A percentile compares a stretch with the other conserved stretches of the same genome.
Evolutionary conservation across 2,113 vertebrate genomes (phyloP).

Genomic region (Plectropomus leopardus): DNA sequence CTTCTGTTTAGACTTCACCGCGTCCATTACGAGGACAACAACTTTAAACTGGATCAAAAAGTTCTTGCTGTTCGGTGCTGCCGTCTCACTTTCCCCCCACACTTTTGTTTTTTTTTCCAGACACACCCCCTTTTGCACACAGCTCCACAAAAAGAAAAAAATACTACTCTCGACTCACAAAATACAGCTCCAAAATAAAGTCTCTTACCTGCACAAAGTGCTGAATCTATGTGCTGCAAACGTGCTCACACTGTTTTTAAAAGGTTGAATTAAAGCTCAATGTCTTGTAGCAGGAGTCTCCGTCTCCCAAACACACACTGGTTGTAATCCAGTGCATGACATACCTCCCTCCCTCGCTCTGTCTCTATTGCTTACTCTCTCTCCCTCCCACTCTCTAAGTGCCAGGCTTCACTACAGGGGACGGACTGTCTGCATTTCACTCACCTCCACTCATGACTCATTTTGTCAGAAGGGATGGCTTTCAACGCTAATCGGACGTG

Average conservation of each 20-base stretch:
- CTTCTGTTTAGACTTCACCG: conserved; percentile 14
- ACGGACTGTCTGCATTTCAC: conserved; percentile 18
- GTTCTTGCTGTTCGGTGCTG: conserved; percentile 5
- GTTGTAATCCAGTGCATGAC: conserved; percentile 77
- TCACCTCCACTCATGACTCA: conserved; percentile 46
- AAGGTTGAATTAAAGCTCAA: conserved; percentile 41
- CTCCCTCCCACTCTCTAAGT: conserved; percentile 69
- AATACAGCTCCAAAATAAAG: not conserved
- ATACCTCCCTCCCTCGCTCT: conserved; percentile 51
- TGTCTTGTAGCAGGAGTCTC: conserved; percentile 43
- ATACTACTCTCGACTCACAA: conserved; percentile 5
- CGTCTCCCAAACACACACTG: conserved; percentile 66
- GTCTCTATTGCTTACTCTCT: conserved; percentile 54
- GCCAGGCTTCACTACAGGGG: conserved; percentile 64
- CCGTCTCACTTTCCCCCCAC: conserved; percentile 53
- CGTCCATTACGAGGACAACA: conserved; percentile 12
- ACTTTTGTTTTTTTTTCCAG: conserved; percentile 44
- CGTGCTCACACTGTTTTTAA: conserved; percentile 3
- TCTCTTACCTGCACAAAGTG: conserved; percentile 62
- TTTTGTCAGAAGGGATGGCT: conserved; percentile 17
- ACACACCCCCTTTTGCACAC: conserved; percentile 83
- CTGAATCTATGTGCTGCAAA: not conserved
- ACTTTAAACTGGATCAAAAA: conserved; percentile 21
- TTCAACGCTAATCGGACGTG: not conserved
- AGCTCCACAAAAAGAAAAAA: conserved; percentile 41